Percentiles rank a stretch among this genome's conserved stretches.
phyloP scores from a whole-genome alignment of 2,888 invertebrate species.

The Tanytarsus gracilentus region DNA sequence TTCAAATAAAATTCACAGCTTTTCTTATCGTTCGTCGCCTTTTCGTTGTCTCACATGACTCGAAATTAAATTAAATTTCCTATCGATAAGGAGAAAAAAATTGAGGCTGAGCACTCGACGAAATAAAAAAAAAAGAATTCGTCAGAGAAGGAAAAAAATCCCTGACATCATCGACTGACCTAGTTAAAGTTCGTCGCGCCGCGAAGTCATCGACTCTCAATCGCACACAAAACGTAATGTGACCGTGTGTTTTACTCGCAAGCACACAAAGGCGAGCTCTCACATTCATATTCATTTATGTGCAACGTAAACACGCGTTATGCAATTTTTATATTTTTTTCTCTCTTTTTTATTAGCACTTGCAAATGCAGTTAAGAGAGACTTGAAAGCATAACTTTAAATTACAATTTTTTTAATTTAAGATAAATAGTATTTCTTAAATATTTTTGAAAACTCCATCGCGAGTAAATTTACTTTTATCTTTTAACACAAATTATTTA shows the following conservation, averaged over 20 bases:
- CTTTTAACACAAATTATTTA: too few species aligned
- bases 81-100: too few species aligned
- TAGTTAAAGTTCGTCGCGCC: constrained; percentile 4
- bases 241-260: neutral
- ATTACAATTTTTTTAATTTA: too few species aligned
- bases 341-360: neutral
- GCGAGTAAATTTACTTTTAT: too few species aligned
- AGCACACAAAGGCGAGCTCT: neutral
- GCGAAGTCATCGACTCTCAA: neutral
- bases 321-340: neutral
- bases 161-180: constrained; percentile 14
- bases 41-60: too few species aligned
- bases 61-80: too few species aligned
- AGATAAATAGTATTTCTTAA: too few species aligned
- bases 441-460: too few species aligned
- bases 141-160: neutral
- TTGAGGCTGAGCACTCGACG: too few species aligned
- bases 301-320: constrained; percentile 8
- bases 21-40: too few species aligned
- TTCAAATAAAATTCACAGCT: too few species aligned
- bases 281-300: constrained; percentile 6
- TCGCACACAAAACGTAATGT: neutral
- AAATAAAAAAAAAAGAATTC: neutral
- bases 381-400: too few species aligned
- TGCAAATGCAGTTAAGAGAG: neutral